Base-by-base conservation (phyloP, 2,113 vertebrate species). In the Coracopsis vasa region DNA sequence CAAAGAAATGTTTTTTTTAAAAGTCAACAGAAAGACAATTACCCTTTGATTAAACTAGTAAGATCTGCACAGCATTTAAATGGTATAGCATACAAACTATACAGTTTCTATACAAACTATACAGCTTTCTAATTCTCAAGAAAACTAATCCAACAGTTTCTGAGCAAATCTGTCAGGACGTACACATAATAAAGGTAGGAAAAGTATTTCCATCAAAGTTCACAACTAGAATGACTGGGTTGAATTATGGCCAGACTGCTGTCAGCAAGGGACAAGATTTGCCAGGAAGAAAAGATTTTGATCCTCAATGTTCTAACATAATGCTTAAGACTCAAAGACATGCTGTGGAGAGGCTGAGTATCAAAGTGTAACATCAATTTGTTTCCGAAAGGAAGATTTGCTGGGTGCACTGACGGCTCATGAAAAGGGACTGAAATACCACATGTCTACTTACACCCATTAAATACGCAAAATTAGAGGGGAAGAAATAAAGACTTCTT, bases 201-300 rank as follows among this genome's bases (percentile, higher is more conserved):
- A 47, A 64, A 86, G 7, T 42, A 50, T 51, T 71, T 81, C 79
- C 45, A 66, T 42, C 42, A 16, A 0, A 33, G 42, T 41, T 47
- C 19, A 47, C 0, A 2, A 62, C 16, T 45, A 16, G 54, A 54
- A 69, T 1, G 1, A 53, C 23, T 14, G 44, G 16, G 11, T 4
- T 29, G 24, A 75, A 66, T 21, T 5, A 54, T 3, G 13, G 33
- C 33, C 35, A 44, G 13, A 11, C 19, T 44, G 53, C 50, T 35
- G n/a, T 41, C 19, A 61, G 64, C n/a, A 53, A 66, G 47, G 21
- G 58, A 51, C 7, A 54, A 65, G 53, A 51, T 61, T 35, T 75
- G 31, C 25, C 37, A 45, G 42, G 21, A 87, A 42, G 25, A 54
- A 39, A 62, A 28, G 24, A 48, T 25, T 61, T 50, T 50, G 16